Evolutionary conservation across 64 coral and sea anemone genomes (phyloP).

Genomic region (Montipora cactus): DNA sequence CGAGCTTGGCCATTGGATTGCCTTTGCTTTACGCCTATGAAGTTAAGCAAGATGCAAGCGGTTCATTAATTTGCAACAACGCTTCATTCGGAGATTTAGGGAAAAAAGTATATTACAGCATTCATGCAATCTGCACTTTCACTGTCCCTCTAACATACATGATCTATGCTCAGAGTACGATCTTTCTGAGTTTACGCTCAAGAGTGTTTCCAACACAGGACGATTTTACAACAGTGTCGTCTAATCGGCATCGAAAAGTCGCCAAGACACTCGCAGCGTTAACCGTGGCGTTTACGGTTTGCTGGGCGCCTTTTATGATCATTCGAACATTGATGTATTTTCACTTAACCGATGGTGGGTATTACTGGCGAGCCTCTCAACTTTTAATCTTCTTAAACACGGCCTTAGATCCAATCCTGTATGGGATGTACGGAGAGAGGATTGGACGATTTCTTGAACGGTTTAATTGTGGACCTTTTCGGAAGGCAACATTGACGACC

Average conservation of each 20-base stretch:
- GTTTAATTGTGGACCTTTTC: background rate
- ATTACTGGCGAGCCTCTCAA: constrained; percentile 17
- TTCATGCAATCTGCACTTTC: constrained; percentile 27
- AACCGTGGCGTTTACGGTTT: constrained; percentile 34
- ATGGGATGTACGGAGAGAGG: constrained; percentile 50
- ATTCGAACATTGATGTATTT: constrained; percentile 54
- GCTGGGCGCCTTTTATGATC: constrained; percentile 51
- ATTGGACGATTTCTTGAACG: background rate
- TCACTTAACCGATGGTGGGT: background rate
- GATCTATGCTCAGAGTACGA: constrained; percentile 35
- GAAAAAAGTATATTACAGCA: constrained; percentile 43
- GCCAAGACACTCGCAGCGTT: constrained; percentile 24
- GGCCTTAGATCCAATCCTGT: constrained; percentile 38
- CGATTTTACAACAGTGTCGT: background rate
- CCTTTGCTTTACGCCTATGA: constrained; percentile 47
- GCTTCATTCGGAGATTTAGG: constrained; percentile 4
- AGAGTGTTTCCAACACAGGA: background rate
- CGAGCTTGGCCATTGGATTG: background rate
- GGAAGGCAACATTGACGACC: too few relatives aligned
- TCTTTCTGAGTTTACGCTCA: background rate
- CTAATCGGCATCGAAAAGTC: constrained; percentile 25
- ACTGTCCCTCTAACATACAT: constrained; percentile 4
- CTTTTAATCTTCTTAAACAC: constrained; percentile 42
- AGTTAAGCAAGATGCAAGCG: background rate
- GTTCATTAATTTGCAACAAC: constrained; percentile 19